Conservation (phyloP, 2,888 invertebrate genomes). For the Prenolepis imparis region DNA sequence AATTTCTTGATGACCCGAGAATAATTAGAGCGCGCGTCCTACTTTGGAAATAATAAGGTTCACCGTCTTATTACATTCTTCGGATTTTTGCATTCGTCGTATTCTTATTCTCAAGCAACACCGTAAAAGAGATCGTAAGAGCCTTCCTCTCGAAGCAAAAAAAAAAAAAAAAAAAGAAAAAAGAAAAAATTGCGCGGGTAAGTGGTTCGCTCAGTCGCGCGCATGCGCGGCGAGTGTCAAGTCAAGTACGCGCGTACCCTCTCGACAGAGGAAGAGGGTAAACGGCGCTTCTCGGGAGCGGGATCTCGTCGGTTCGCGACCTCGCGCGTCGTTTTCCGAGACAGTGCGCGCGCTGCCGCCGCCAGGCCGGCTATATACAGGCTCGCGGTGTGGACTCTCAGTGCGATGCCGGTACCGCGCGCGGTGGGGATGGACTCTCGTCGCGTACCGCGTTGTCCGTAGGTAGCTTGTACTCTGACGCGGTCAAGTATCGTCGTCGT, state of each 20-base stretch:
- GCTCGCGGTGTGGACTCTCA: conserved; percentile 70
- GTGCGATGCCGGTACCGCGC: conserved; percentile 78
- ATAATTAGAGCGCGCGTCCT: neutral
- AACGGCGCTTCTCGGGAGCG: conserved; percentile 7
- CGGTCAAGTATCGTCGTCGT: conserved; percentile 27
- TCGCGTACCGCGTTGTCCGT: conserved; percentile 58
- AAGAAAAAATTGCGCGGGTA: neutral
- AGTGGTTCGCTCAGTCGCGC: neutral
- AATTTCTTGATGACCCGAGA: neutral
- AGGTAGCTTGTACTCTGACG: conserved; percentile 50
- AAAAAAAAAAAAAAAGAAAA: neutral
- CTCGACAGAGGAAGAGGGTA: neutral
- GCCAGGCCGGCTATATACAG: conserved; percentile 16
- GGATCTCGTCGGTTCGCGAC: neutral
- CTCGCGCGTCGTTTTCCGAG: neutral
- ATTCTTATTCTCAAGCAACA: neutral
- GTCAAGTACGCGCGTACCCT: neutral
- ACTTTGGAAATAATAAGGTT: too few relatives aligned
- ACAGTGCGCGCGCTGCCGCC: neutral
- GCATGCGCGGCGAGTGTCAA: neutral
- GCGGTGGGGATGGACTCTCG: conserved; percentile 75
- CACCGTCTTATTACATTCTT: neutral
- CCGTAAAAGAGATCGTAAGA: neutral
- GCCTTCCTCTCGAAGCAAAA: neutral
- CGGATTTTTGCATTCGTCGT: neutral